Base-by-base conservation (phyloP, 1,140 invertebrate genomes). In the Luehdorfia chinensis region DNA sequence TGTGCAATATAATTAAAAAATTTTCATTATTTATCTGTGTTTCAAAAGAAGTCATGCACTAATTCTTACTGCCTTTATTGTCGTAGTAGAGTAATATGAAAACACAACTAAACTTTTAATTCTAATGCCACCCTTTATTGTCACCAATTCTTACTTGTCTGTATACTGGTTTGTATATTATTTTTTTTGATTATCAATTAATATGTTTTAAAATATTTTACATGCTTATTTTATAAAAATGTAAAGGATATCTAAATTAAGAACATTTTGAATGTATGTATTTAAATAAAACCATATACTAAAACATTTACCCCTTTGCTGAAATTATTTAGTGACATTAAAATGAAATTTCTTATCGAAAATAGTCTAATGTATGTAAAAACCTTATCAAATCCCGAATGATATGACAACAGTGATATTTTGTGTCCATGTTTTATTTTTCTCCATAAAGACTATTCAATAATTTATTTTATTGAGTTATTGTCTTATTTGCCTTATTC, bases 401-500 rank as follows among this genome's bases (percentile, higher is more conserved):
- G 37, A 27, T 33, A 34, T 33, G 30, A 33, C 14, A 46, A 19
- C 23, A 37, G 23, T 34, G 45, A 54, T 48, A 37, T 43, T 32
- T 33, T 14, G 28, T 8, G 25, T 37, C 37, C n/a, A 16, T 34
- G 18, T 30, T 32, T 31, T 23, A 18, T 16, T 28, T 21, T 43
- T 16, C 9, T 16, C 14, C 15, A 15, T 13, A 28, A 43, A 27
- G 12, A 31, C 12, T 5, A 6, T 39, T 27, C 7, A 27, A 41
- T 14, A 25, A 15, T 9, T 43, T 43, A 43, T 43, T 43, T 23
- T 43, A 23, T 30, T 30, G 9, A 18, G 59, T 68, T 66, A 73
- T 71, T 74, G 71, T 70, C 71, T 52, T 50, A 39, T 62, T 62
- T 71, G 62, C 68, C 55, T 48, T 48, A 48, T 15, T 28, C 43